Conservation (phyloP, 2,113 vertebrate genomes). For the crab-eating macaque (Macaca fascicularis) region T2T-MFA8v1.1 NC_088390.1:87533001-87533500, state of each 20-base stretch:
- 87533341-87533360: fast-evolving
- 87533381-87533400: too few species aligned
- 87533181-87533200: not conserved
- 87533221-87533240: too few species aligned
- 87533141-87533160: not conserved
- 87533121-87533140: constrained; percentile 12
- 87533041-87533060: constrained; percentile 73
- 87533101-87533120: not conserved
- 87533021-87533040: not conserved
- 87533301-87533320: not conserved
- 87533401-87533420: not conserved
- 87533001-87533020: not conserved
- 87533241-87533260: not conserved
- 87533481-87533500: not conserved
- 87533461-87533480: too few species aligned
- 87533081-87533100: constrained; percentile 72
- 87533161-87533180: constrained; percentile 32
- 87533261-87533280: not conserved
- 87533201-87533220: not conserved
- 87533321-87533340: not conserved
- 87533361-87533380: fast-evolving
- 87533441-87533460: not conserved
- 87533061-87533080: constrained; percentile 89
- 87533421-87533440: not conserved
- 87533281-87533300: not conserved